Evolutionary conservation across 2,113 vertebrate species (phyloP).

Genomic region (Patagioenas fasciata): DNA sequence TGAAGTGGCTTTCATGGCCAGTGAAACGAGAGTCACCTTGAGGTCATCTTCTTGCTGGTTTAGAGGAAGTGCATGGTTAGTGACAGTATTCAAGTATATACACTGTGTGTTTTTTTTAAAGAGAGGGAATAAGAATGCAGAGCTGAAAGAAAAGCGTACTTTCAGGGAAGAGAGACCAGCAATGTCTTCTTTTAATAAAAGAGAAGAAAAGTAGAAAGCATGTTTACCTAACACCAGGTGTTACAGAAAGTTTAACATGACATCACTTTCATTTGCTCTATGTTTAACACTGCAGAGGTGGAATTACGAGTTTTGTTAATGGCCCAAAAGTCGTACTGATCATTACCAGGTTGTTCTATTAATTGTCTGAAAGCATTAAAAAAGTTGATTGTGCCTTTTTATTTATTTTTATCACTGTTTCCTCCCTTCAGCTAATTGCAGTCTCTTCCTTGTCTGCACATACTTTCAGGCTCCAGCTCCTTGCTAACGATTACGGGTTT

Average conservation of each 20-base stretch:
- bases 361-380: conserved; percentile 11
- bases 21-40: neutral
- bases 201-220: neutral
- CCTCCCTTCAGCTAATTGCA: neutral
- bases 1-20: neutral
- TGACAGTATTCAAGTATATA: neutral
- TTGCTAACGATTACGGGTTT: neutral
- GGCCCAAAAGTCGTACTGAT: neutral
- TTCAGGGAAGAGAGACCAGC: neutral
- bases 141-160: neutral
- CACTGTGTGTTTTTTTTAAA: neutral
- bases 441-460: neutral
- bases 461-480: neutral
- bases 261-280: neutral
- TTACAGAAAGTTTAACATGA: neutral
- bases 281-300: neutral
- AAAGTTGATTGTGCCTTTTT: neutral
- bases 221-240: conserved; percentile 23
- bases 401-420: neutral
- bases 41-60: neutral
- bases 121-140: neutral
- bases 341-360: neutral
- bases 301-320: neutral
- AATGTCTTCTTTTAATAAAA: neutral
- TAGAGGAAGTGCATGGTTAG: neutral